Base-by-base conservation (phyloP, 2,797 vertebrate species). In the Carapus acus region DNA sequence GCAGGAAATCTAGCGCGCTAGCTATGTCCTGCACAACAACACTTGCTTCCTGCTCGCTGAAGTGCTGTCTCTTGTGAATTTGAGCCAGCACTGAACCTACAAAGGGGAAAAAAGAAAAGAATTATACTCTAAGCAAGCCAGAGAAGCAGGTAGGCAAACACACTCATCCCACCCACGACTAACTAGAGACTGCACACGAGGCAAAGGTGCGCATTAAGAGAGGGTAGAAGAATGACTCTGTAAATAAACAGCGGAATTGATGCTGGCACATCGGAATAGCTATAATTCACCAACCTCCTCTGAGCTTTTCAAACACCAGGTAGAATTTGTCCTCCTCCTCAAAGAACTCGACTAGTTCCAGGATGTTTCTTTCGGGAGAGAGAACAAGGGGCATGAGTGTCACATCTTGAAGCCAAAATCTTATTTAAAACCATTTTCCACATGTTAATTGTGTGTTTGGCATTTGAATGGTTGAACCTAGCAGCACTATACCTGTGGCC, bases 301-400 rank as follows among this genome's bases (percentile, higher is more conserved):
- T 85, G 71, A 98, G 93, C 88, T 96, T 99, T 72, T 98, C 95
- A 77, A 98, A 97, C 77, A 98, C 95, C 80, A 99, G 84, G 83
- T 97, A 97, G 85, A 99, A 99, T 62, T 94, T 93, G 42, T 97
- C 96, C 67, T 99, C 96, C 69, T 97, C 96, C 73, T 98, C 96
- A 8, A 98, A 98, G 81, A 99, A 98, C 79, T 99, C 96, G 0
- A 99, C 95, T 77, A 99, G 86, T 71, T 98, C 95, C 59, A 99
- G 85, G 65, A 99, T 94, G 1, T 98, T 98, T 69, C 96, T 99
- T 54, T 20, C n/a, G 73, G n/a, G 49, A 41, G 46, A 24, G 15
- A n/a, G 16, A 49, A 47, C 45, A 44, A 55, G 3, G 4, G 49
- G 1, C 0, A 12, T 56, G 12, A 73, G 38, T 9, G 34, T n/a